Evolutionary conservation across 2,797 vertebrate species (phyloP).

Genomic region (Rhabdophis nuchalis): DNA sequence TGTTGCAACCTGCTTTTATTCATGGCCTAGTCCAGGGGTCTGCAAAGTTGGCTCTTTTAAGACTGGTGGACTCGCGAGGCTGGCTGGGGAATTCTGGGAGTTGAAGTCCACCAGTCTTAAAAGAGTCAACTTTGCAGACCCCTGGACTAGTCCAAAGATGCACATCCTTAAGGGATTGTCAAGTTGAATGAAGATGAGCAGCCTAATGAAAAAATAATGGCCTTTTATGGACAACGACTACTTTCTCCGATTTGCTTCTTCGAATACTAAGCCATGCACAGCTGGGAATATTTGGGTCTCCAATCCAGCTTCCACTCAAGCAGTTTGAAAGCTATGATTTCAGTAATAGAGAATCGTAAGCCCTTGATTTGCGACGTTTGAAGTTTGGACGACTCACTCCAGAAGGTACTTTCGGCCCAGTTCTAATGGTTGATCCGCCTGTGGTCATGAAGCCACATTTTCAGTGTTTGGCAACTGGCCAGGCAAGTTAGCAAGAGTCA

Average conservation of each 20-base stretch:
- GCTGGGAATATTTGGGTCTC: background rate
- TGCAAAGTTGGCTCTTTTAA: too few species aligned
- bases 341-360: background rate
- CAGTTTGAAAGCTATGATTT: background rate
- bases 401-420: background rate
- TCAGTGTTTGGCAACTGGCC: background rate
- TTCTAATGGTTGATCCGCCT: background rate
- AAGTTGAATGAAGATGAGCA: background rate
- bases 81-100: too few species aligned
- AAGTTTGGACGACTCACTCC: background rate
- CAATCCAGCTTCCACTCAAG: background rate
- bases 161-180: background rate
- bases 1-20: background rate
- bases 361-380: background rate
- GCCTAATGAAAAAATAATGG: background rate
- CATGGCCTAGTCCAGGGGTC: background rate
- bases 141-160: background rate
- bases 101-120: too few species aligned
- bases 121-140: too few species aligned
- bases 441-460: background rate
- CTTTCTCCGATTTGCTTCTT: background rate
- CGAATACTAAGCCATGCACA: background rate
- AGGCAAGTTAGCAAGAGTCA: background rate
- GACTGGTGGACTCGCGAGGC: too few species aligned
- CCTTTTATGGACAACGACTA: background rate